Conservation (phyloP, 1,140 invertebrate genomes). For the Drosophila kikkawai region DNA sequence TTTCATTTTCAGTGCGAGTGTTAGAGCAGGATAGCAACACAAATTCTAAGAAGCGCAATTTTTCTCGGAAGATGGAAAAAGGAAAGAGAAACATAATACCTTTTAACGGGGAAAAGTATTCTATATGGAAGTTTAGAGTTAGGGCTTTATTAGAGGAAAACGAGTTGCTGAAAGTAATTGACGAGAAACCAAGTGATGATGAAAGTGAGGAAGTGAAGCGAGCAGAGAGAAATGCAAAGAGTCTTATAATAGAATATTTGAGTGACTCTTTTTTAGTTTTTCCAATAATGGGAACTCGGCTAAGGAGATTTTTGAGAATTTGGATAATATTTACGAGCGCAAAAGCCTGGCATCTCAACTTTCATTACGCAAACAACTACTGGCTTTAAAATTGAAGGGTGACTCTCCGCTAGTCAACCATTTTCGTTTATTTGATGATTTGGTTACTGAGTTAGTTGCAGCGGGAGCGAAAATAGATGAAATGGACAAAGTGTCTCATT, state of each 20-base stretch:
- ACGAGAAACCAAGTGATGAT: constrained; percentile 2
- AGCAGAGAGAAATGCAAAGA: constrained; percentile 9
- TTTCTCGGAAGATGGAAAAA: too few species aligned
- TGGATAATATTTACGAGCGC: not conserved
- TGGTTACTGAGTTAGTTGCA: too few species aligned
- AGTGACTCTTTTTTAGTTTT: constrained; percentile 10
- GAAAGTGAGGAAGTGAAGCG: constrained; percentile 8
- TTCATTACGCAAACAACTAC: constrained; percentile 23
- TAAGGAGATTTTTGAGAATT: constrained; percentile 13
- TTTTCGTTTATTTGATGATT: too few species aligned
- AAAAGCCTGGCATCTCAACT: constrained; percentile 8
- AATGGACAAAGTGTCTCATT: too few species aligned
- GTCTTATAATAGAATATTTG: constrained; percentile 5
- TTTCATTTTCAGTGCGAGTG: too few species aligned
- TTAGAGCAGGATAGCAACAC: too few species aligned
- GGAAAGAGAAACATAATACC: too few species aligned
- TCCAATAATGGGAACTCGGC: constrained; percentile 8
- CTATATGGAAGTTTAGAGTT: too few species aligned
- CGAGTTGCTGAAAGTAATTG: constrained; percentile 5
- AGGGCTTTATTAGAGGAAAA: constrained; percentile 27
- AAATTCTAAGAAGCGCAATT: too few species aligned
- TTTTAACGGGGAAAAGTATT: too few species aligned
- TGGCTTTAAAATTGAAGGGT: constrained; percentile 16
- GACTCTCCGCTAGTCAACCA: too few species aligned
- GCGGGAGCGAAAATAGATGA: too few species aligned